Evolutionary conservation across 2,888 invertebrate genomes (phyloP).

Genomic region (Drosophila macrothrix): DNA sequence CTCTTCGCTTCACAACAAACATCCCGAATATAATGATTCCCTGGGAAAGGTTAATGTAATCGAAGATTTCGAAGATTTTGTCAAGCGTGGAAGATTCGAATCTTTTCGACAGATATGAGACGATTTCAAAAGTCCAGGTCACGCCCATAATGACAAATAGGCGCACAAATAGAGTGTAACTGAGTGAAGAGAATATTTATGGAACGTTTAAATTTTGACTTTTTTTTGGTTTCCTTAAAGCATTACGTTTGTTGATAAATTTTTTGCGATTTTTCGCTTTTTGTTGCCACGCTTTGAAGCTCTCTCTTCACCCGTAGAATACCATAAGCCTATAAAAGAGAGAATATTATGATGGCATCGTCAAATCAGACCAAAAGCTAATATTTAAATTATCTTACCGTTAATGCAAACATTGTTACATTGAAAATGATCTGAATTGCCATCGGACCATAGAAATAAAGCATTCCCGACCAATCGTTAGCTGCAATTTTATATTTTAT

Average conservation of each 20-base stretch:
- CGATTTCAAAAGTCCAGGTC: conserved; percentile 92
- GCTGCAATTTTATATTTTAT: conserved; percentile 45
- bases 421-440: conserved; percentile 79
- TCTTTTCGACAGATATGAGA: conserved; percentile 87
- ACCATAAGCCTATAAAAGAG: conserved; percentile 49
- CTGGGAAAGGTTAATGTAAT: conserved; percentile 59
- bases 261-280: conserved; percentile 66
- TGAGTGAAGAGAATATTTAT: conserved; percentile 74
- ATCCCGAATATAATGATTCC: conserved; percentile 76
- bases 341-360: background rate
- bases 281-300: conserved; percentile 54
- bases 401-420: conserved; percentile 76
- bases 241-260: conserved; percentile 76
- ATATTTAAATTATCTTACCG: conserved; percentile 36
- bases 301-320: conserved; percentile 76
- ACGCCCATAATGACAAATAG: conserved; percentile 94
- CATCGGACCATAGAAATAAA: conserved; percentile 81
- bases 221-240: background rate
- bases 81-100: fast-evolving
- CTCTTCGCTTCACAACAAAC: conserved; percentile 70
- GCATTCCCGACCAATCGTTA: conserved; percentile 69
- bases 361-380: background rate
- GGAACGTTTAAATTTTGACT: no score
- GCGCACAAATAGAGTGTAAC: conserved; percentile 91
- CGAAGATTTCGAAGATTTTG: conserved; percentile 24